A percentile compares a stretch with the other conserved stretches of the same genome.
Evolutionary conservation across 2,113 vertebrate species (phyloP).

Genomic region (Oophaga pumilio): DNA sequence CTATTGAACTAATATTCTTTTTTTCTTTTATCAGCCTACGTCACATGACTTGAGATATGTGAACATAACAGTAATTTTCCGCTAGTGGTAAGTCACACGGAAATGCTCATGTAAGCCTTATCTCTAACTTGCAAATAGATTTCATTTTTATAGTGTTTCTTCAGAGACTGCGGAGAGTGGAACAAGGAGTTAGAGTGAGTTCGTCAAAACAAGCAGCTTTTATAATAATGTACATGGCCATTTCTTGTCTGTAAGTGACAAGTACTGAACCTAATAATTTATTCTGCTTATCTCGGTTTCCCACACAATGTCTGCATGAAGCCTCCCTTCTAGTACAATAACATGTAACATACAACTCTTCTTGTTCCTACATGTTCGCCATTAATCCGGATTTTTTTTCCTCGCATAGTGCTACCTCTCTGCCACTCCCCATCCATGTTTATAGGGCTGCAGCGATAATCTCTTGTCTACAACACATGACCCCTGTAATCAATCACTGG

Average conservation of each 20-base stretch:
- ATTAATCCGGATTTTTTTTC: too few species aligned
- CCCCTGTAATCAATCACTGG: too few species aligned
- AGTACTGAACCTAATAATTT: background rate
- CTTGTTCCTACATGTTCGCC: background rate
- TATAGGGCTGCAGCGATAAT: too few species aligned
- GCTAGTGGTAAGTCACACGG: conserved; percentile 14
- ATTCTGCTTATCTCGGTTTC: background rate
- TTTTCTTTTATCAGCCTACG: conserved; percentile 30
- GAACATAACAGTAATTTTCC: conserved; percentile 33
- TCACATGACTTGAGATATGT: conserved; percentile 31
- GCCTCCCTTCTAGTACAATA: background rate
- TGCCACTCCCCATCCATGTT: too few species aligned
- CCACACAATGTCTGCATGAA: background rate
- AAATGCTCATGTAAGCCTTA: conserved; percentile 31
- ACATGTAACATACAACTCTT: background rate
- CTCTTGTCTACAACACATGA: too few species aligned
- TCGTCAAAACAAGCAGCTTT: background rate
- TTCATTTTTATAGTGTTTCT: background rate
- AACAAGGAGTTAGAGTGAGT: background rate
- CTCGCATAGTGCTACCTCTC: too few species aligned
- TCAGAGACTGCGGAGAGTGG: background rate
- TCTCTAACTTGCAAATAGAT: conserved; percentile 20
- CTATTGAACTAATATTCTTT: conserved; percentile 15
- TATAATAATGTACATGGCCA: background rate
- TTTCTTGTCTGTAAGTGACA: background rate